These are phyloP conservation scores for Osmoderma eremita DNA, from an alignment of 2,888 invertebrate species.

Conservation along the genomic window DNA sequence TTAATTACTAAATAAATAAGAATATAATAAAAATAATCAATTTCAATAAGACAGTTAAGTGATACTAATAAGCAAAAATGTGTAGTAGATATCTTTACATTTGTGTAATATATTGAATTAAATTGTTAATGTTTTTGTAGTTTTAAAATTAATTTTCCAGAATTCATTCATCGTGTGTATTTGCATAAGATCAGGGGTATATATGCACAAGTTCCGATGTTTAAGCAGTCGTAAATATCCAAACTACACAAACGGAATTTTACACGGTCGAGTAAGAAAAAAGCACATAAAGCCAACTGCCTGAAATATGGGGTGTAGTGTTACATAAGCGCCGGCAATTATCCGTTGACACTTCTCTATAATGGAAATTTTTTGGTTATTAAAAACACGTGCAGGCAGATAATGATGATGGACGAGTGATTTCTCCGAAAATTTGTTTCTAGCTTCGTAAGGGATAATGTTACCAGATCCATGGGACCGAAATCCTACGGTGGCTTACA, in stretches of 20 bases:
- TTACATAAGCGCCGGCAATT: slow-evolving; percentile 45
- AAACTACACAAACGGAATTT: slow-evolving; percentile 23
- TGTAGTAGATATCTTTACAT: no score
- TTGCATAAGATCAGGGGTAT: no score
- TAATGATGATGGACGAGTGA: slow-evolving; percentile 45
- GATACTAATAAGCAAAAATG: no score
- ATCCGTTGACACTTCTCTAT: slow-evolving; percentile 46
- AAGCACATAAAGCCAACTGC: slow-evolving; percentile 31
- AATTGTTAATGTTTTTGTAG: no score
- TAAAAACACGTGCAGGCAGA: slow-evolving; percentile 46
- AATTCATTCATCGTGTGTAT: no score
- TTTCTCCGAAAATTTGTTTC: slow-evolving; percentile 44
- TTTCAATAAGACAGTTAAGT: no score
- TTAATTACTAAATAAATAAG: no score
- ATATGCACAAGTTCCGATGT: not conserved
- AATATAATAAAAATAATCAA: no score
- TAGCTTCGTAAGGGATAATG: slow-evolving; percentile 18
- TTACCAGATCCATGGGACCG: not conserved
- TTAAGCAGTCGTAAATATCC: slow-evolving; percentile 25
- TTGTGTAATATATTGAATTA: no score
- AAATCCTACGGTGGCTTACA: not conserved
- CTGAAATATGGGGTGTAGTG: slow-evolving; percentile 39
- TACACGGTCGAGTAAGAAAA: slow-evolving; percentile 30
- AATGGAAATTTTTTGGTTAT: slow-evolving; percentile 47
- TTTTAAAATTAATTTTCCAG: no score